Base-by-base conservation (phyloP, 2,113 vertebrate species). In the Pseudolaguvia tuberculata region DNA sequence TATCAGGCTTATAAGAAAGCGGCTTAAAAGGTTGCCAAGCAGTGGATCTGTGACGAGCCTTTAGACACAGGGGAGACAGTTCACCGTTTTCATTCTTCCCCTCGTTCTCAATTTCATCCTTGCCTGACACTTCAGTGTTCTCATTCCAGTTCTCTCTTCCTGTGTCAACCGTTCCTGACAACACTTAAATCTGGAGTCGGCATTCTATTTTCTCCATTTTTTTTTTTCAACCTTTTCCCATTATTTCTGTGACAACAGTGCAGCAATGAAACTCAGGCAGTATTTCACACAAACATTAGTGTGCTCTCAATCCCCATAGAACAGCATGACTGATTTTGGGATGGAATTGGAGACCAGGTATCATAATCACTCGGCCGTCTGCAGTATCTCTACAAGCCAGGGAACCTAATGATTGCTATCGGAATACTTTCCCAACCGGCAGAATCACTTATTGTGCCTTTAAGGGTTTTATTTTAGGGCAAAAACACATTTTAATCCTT, bases 1-100 rank as follows among this genome's bases (percentile, higher is more conserved):
- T 70, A 31, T 76, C 65, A 53, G 35, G 29, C 52, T 76, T 70
- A 61, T 70, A 76, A 70, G 56, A 50, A 66, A 70, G 45, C 7
- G 17, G 35, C 67, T 70, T 58, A 42, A 66, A 73, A 25, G 4
- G 14, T 23, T 27, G 20, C 3, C 15, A 39, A 52, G 45, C 74
- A 23, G 45, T 69, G 65, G 23, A 69, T 76, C 42, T 68, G 62
- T 69, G 65, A 48, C 65, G 39, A 51, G 10, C 27, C 53, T 69
- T 59, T 23, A 76, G 39, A 58, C 65, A 69, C 42, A 51, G 27
- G 50, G 21, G 65, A 76, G 63, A 50, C 63, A 15, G 57, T 62
- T 59, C 70, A 59, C 25, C 23, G 57, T 45, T 51, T 74, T 55
- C 67, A 71, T 59, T 75, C 68, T 42, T 18, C 35, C 9, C 25